phyloP scores from a whole-genome alignment of 2,113 vertebrate species.

The Seriola quinqueradiata region DNA sequence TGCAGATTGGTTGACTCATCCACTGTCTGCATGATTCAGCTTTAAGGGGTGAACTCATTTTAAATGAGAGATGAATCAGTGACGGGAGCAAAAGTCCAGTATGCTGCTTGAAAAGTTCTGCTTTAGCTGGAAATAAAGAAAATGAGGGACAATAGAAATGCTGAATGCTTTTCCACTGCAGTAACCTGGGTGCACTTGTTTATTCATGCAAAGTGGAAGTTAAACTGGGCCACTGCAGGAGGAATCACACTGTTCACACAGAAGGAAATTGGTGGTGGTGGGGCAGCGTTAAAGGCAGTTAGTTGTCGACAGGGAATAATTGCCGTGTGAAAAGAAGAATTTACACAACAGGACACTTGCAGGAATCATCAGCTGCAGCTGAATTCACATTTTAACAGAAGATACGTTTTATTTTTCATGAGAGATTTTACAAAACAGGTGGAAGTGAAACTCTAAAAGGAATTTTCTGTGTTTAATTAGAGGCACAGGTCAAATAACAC shows the following conservation, averaged over 20 bases:
- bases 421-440: not conserved
- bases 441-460: not conserved
- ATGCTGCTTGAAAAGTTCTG: not conserved
- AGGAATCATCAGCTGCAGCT: not conserved
- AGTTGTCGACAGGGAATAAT: not conserved
- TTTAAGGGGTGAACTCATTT: not conserved
- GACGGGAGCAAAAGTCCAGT: not conserved
- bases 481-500: no score
- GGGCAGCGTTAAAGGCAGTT: not conserved
- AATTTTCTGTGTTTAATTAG: no score
- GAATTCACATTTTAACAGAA: not conserved
- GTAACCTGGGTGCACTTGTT: not conserved
- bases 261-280: not conserved
- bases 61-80: not conserved
- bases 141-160: not conserved
- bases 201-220: conserved; percentile 1
- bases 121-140: not conserved
- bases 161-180: not conserved
- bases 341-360: not conserved
- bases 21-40: conserved; percentile 11
- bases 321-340: not conserved
- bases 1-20: conserved; percentile 22
- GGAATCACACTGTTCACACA: not conserved
- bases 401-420: not conserved
- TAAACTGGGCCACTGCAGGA: not conserved